Evolutionary conservation across 1,140 invertebrate genomes (phyloP), one percentile per base, ranked within the genome.

Genomic region (Drosophila parabipectinata): DNA sequence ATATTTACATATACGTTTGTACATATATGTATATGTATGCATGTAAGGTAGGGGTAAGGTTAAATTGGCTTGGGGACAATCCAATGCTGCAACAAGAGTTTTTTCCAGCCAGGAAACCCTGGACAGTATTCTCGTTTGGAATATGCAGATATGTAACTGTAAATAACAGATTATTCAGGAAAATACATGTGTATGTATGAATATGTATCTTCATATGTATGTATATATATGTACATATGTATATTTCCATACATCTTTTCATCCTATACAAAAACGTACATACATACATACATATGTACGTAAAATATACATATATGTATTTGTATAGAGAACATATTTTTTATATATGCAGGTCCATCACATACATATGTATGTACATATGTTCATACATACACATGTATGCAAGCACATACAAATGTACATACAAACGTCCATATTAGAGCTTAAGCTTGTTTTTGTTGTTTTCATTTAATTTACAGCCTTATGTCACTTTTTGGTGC

Each of bases 401-500:
- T 57, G 63, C 44, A 32, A 15, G 14, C 6, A 15, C 9, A 18
- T 18, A 18, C 18, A 18, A 1, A 18, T 18, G 1, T 15, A 15
- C 34, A 41, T 15, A 58, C 37, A 51, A 41, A 61, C 37, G 50
- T 55, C 24, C 54, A 32, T 32, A 51, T 47, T 63, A 78, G 55
- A 62, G 78, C 64, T 87, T 81, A 81, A 71, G 69, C 56, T 21
- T 39, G 58, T 63, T 57, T 51, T 75, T 64, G 66, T 85, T 84
- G 67, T 72, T 87, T 66, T 79, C 87, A 72, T 72, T 88, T 88
- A 88, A 88, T 88, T 88, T 88, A 88, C 83, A 88, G 83, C 84
- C 84, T 88, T 88, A 87, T 85, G 83, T 83, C 83, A 88, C 83
- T 88, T 88, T 69, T 81, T 80, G 84, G 67, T 88, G 83, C 83